These are phyloP conservation scores for Sphenodon punctatus DNA, from an alignment of 2,797 vertebrate species.

Conservation along the genomic window DNA sequence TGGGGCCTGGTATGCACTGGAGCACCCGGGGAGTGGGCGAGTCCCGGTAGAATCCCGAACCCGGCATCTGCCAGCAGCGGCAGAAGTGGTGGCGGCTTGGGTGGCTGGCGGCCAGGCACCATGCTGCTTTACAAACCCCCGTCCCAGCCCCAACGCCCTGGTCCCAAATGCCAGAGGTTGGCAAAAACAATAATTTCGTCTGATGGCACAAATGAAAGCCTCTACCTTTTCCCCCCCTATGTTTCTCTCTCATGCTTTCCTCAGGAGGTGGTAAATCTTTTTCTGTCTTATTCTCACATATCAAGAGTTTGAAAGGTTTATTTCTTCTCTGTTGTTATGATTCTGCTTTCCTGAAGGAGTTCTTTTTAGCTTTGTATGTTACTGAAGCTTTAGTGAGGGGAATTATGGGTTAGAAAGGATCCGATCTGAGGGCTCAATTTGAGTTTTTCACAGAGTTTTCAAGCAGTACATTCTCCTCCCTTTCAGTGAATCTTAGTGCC, in stretches of 20 bases:
- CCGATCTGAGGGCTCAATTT: fast-evolving
- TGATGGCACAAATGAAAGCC: not conserved
- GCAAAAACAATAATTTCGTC: not conserved
- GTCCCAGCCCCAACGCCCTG: too few species aligned
- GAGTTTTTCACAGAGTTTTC: not conserved
- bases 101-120: too few species aligned
- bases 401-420: not conserved
- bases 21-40: too few species aligned
- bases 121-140: too few species aligned
- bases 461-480: fast-evolving
- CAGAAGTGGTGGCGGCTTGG: too few species aligned
- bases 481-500: constrained; percentile 51
- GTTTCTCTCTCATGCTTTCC: not conserved
- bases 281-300: not conserved
- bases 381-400: fast-evolving
- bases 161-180: too few species aligned
- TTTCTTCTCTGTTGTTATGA: not conserved
- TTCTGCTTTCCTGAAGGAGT: not conserved
- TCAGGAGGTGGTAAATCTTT: not conserved
- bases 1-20: too few species aligned
- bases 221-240: not conserved
- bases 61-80: too few species aligned
- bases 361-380: not conserved
- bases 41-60: too few species aligned
- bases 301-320: fast-evolving